Evolutionary conservation across 2,888 invertebrate genomes (phyloP).

Genomic region (Hyalella azteca): DNA sequence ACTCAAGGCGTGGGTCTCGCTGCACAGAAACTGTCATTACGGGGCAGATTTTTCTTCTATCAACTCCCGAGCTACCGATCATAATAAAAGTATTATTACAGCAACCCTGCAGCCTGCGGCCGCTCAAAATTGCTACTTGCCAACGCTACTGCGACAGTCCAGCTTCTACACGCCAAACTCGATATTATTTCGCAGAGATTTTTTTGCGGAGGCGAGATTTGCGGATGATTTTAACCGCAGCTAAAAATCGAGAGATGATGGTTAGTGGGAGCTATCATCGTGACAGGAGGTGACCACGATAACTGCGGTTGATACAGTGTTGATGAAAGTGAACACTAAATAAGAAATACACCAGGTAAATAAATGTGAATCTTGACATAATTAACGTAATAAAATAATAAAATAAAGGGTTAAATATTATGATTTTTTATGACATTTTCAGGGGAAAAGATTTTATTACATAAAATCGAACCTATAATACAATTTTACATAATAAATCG

Average conservation of each 20-base stretch:
- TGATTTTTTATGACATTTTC: background rate
- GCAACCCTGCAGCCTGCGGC: background rate
- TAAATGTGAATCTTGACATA: background rate
- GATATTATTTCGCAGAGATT: too few species aligned
- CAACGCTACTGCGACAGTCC: background rate
- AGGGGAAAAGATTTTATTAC: background rate
- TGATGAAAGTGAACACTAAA: background rate
- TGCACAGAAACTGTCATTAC: background rate
- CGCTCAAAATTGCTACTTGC: constrained; percentile 31
- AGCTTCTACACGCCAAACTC: background rate
- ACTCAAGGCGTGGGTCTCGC: constrained; percentile 26
- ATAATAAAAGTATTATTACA: constrained; percentile 20
- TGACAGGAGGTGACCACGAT: background rate
- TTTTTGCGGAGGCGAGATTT: background rate
- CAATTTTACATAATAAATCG: background rate
- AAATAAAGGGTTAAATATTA: background rate
- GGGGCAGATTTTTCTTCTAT: constrained; percentile 20
- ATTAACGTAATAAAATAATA: background rate
- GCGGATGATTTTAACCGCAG: background rate
- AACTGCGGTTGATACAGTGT: background rate
- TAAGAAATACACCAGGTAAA: background rate
- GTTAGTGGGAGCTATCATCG: background rate
- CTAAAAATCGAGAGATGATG: background rate
- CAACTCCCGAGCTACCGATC: constrained; percentile 27
- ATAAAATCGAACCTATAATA: background rate